These are phyloP conservation scores for Cantharis nigra DNA, from an alignment of 2,888 invertebrate species.

Conservation along the genomic window DNA sequence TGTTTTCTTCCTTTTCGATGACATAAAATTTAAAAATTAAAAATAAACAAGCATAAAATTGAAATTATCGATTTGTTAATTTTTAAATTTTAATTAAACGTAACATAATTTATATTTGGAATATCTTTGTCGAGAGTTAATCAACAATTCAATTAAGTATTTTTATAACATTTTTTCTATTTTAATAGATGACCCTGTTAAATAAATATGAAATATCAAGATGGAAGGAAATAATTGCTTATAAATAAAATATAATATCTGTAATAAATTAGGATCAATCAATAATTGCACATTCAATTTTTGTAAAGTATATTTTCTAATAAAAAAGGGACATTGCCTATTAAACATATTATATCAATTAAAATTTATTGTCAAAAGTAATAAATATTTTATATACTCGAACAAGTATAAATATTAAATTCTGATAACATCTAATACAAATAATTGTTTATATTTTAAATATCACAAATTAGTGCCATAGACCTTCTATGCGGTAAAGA, in stretches of 20 bases:
- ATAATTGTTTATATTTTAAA: constrained; percentile 32
- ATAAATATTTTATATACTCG: constrained; percentile 31
- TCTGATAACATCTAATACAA: constrained; percentile 29
- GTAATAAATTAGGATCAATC: neutral
- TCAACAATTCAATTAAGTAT: no score
- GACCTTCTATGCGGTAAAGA: constrained; percentile 41
- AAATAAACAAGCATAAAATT: no score
- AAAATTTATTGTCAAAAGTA: constrained; percentile 46
- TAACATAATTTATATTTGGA: no score
- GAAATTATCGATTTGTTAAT: no score
- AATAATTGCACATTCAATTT: neutral
- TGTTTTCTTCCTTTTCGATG: no score
- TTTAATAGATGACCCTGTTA: no score
- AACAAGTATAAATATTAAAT: constrained; percentile 28
- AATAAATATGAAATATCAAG: neutral
- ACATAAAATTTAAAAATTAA: no score
- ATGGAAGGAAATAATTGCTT: neutral
- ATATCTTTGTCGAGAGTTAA: no score
- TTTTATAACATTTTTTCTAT: no score
- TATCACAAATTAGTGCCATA: constrained; percentile 44
- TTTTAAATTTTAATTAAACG: no score
- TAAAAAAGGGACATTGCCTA: constrained; percentile 42
- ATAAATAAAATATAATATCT: neutral
- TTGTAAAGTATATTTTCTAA: constrained; percentile 35
- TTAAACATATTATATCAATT: constrained; percentile 9